phyloP scores from a whole-genome alignment of 2,888 invertebrate genomes.

The Drosophila bunnanda region DNA sequence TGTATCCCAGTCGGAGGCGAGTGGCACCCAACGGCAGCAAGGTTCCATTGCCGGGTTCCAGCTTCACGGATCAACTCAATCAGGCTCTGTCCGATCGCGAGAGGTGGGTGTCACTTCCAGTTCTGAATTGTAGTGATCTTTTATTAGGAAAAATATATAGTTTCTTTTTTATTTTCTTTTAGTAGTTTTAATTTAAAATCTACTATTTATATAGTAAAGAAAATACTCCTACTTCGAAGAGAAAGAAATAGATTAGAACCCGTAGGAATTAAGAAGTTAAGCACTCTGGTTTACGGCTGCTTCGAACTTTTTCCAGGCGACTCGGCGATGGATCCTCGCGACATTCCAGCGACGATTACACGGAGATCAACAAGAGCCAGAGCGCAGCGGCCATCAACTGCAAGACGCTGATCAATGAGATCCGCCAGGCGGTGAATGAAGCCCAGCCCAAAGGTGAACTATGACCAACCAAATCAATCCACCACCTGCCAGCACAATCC shows the following conservation, averaged over 20 bases:
- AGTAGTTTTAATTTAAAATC: not conserved
- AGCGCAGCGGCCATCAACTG: constrained; percentile 90
- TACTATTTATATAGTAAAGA: not conserved
- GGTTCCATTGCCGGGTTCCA: constrained; percentile 89
- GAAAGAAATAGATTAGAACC: not conserved
- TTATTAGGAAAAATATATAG: not conserved
- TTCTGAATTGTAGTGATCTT: not conserved
- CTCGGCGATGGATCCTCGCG: constrained; percentile 86
- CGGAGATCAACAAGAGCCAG: constrained; percentile 87
- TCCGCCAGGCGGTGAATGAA: constrained; percentile 94
- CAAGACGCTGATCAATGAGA: constrained; percentile 94
- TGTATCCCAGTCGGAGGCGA: constrained; percentile 84
- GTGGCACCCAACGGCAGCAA: constrained; percentile 84
- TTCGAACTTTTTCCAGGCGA: constrained; percentile 75
- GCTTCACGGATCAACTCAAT: constrained; percentile 93
- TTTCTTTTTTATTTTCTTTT: not conserved
- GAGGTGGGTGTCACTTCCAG: constrained; percentile 85
- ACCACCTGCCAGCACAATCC: constrained; percentile 46
- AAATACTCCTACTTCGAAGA: not conserved
- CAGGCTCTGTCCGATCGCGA: constrained; percentile 94
- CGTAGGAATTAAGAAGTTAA: constrained; percentile 5
- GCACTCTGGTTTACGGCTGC: constrained; percentile 55
- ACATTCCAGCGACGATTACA: constrained; percentile 88
- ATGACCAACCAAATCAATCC: constrained; percentile 40
- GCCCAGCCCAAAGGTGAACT: constrained; percentile 92